phyloP scores from a whole-genome alignment of 1,140 invertebrate genomes.

The Drosophila eugracilis region DNA sequence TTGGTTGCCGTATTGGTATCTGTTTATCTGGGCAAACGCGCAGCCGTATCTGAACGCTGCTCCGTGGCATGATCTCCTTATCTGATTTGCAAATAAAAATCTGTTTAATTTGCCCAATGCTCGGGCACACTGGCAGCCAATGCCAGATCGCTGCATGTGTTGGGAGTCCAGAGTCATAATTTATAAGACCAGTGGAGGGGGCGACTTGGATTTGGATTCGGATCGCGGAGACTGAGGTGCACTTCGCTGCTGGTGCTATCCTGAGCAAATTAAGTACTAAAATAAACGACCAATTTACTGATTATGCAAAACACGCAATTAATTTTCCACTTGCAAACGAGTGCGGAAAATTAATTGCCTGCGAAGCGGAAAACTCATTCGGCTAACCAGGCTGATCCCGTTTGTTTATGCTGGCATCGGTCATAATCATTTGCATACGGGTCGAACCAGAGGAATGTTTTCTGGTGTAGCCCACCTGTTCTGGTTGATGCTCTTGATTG shows the following conservation, averaged over 20 bases:
- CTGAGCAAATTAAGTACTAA: slow-evolving; percentile 76
- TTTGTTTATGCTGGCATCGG: slow-evolving; percentile 14
- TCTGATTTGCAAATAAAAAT: slow-evolving; percentile 80
- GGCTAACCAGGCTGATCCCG: slow-evolving; percentile 14
- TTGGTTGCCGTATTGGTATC: slow-evolving; percentile 22
- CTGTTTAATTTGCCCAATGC: slow-evolving; percentile 61
- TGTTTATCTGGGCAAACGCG: slow-evolving; percentile 12
- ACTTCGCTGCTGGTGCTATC: slow-evolving; percentile 48
- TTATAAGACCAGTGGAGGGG: slow-evolving; percentile 43
- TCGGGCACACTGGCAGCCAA: slow-evolving; percentile 18
- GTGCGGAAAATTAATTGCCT: slow-evolving; percentile 66
- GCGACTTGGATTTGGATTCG: not conserved
- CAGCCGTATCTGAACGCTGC: slow-evolving; percentile 35
- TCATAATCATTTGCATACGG: slow-evolving; percentile 45
- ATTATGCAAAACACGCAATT: slow-evolving; percentile 83
- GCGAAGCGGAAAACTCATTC: slow-evolving; percentile 61
- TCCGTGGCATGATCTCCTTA: slow-evolving; percentile 68
- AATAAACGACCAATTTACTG: slow-evolving; percentile 82
- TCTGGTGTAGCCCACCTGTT: not conserved
- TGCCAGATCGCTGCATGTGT: slow-evolving; percentile 42
- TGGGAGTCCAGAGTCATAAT: slow-evolving; percentile 61
- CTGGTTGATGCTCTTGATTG: not conserved
- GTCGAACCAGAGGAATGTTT: slow-evolving; percentile 1
- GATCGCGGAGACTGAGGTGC: not conserved
- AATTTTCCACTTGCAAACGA: slow-evolving; percentile 63